Base-by-base conservation (phyloP, 2,888 invertebrate genomes). In the Cryptocheilus praepositus region DNA sequence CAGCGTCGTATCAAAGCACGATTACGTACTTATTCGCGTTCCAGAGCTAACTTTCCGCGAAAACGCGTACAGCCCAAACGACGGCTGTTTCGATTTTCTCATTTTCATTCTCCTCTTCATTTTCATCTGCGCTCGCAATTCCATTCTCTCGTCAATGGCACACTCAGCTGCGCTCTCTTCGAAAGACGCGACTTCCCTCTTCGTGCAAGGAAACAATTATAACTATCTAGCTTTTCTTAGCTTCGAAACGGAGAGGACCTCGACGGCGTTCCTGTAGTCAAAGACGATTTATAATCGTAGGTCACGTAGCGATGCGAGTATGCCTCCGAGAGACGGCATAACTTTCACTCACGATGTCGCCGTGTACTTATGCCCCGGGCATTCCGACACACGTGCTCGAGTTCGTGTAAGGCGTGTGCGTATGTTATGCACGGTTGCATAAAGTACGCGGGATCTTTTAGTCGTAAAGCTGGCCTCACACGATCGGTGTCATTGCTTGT, bases 301-400 rank as follows among this genome's bases (percentile, higher is more conserved):
- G 76, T 77, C 76, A 73, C 56, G 57, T 55, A 60, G 64, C 70
- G 63, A 70, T 70, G 71, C 71, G 67, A 64, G 49, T 49, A 68
- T 62, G 70, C 65, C 62, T 71, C 57, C 71, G 62, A 65, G 57
- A 74, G 61, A 61, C 59, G 64, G 72, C 67, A 71, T 77, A 78
- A 81, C 82, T 82, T 82, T 82, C 82, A 82, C 82, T 77, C 75
- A 62, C 76, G 65, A 71, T 74, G 74, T 81, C 74, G 68, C 73
- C 64, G 67, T 56, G 63, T 65, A 67, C 57, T 11, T 44, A 64
- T 49, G 56, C 64, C 59, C 63, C 58, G 61, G 44, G 49, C 64
- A n/a, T n/a, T 49, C 25, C 36, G 21, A 11, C 46, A 61, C 25
- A 13, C 19, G 1, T 46, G 8, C 28, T 43, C 53, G 25, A 25